These are phyloP conservation scores for Zosterops japonicus DNA, from an alignment of 2,113 vertebrate species.

Conservation along the genomic window DNA sequence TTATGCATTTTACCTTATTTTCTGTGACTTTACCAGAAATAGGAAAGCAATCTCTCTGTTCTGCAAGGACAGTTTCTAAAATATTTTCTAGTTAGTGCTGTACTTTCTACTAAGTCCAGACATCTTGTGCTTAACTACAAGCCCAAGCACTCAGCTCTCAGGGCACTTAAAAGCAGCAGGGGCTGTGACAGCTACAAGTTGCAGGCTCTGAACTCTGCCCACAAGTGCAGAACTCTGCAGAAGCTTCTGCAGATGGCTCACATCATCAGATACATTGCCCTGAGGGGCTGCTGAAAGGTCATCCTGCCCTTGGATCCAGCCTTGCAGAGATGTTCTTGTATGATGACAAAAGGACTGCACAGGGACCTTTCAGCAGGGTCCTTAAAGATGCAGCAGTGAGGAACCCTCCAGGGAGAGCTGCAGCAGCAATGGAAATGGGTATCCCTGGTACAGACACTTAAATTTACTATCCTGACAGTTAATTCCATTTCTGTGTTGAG, in stretches of 20 bases:
- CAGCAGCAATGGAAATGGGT: neutral
- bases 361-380: neutral
- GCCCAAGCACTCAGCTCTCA: neutral
- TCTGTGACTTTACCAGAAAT: neutral
- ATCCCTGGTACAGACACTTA: too few relatives aligned
- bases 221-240: neutral
- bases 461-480: neutral
- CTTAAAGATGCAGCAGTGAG: neutral
- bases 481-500: neutral
- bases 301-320: neutral
- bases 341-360: neutral
- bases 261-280: rapidly evolving
- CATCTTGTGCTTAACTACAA: neutral
- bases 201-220: neutral
- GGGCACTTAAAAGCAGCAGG: neutral
- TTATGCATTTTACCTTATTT: neutral
- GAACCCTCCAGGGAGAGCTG: neutral
- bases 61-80: neutral
- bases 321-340: neutral
- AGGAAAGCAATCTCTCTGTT: neutral
- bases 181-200: neutral
- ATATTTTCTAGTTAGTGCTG: neutral
- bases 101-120: neutral
- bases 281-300: neutral
- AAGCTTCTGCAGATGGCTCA: neutral